Percentiles rank a stretch among this genome's conserved stretches.
phyloP scores from a whole-genome alignment of 2,113 vertebrate species.

The Benitochromis conjunctus region DNA sequence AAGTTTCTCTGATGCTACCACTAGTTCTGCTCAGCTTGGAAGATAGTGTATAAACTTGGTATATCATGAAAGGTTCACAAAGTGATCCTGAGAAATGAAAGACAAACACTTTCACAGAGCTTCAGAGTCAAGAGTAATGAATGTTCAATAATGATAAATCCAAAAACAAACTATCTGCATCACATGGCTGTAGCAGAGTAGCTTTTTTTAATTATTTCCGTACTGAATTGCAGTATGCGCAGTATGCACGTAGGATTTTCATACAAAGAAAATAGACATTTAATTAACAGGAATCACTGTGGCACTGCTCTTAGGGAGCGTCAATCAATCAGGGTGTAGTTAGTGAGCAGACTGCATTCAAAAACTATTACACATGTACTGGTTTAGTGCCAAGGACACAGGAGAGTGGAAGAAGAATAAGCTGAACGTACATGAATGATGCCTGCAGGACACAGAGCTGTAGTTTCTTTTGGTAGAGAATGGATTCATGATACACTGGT shows the following conservation, averaged over 20 bases:
- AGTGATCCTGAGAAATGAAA: conserved; percentile 28
- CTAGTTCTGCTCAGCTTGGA: background rate
- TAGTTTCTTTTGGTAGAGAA: background rate
- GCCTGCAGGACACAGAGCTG: background rate
- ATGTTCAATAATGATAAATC: conserved; percentile 20
- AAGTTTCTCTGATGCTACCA: background rate
- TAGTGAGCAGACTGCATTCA: background rate
- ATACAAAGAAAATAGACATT: background rate
- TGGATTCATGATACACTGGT: background rate
- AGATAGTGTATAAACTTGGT: background rate
- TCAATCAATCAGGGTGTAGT: background rate
- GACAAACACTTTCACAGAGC: conserved; percentile 6
- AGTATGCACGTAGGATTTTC: background rate
- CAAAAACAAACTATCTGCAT: conserved; percentile 15
- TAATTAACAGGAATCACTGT: background rate
- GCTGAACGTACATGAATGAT: background rate
- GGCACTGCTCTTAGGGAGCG: background rate
- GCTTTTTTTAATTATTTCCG: background rate
- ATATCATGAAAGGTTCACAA: background rate
- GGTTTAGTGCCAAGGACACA: background rate
- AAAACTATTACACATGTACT: background rate
- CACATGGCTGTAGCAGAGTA: background rate
- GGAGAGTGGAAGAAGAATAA: background rate
- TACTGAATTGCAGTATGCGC: background rate
- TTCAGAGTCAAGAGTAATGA: background rate